A percentile compares a stretch with the other conserved stretches of the same genome.
Evolutionary conservation across 2,888 invertebrate genomes (phyloP).

Genomic region (Hemicrepidius hirtus): DNA sequence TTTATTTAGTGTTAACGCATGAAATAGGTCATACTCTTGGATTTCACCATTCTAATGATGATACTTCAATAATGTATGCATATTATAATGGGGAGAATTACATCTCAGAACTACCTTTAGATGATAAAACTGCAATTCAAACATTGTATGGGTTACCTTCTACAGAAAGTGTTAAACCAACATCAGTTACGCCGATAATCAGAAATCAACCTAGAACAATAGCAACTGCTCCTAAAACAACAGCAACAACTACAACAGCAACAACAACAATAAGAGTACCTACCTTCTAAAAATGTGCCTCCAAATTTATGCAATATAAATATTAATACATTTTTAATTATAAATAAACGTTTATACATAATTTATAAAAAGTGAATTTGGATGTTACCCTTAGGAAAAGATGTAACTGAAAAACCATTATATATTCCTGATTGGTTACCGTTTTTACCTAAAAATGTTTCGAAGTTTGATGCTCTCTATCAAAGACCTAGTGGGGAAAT

Average conservation of each 20-base stretch:
- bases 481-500: slow-evolving; percentile 13
- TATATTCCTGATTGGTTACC: slow-evolving; percentile 16
- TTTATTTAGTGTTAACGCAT: not conserved
- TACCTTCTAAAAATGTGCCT: too few relatives aligned
- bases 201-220: too few relatives aligned
- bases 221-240: not conserved
- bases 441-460: slow-evolving; percentile 22
- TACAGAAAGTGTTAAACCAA: too few relatives aligned
- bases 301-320: not conserved
- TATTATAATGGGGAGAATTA: not conserved
- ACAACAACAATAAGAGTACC: not conserved
- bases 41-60: not conserved
- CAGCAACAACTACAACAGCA: not conserved
- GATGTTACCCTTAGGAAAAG: too few relatives aligned
- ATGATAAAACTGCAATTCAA: not conserved
- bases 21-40: not conserved
- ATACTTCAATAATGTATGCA: not conserved
- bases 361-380: slow-evolving; percentile 15
- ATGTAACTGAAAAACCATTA: not conserved
- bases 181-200: too few relatives aligned
- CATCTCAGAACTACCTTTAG: not conserved
- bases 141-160: not conserved
- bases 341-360: slow-evolving; percentile 5
- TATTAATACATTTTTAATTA: slow-evolving; percentile 4
- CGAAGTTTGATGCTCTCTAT: slow-evolving; percentile 2